These are phyloP conservation scores for Ranitomeya imitator DNA, from an alignment of 2,113 vertebrate genomes.

Conservation along the genomic window DNA sequence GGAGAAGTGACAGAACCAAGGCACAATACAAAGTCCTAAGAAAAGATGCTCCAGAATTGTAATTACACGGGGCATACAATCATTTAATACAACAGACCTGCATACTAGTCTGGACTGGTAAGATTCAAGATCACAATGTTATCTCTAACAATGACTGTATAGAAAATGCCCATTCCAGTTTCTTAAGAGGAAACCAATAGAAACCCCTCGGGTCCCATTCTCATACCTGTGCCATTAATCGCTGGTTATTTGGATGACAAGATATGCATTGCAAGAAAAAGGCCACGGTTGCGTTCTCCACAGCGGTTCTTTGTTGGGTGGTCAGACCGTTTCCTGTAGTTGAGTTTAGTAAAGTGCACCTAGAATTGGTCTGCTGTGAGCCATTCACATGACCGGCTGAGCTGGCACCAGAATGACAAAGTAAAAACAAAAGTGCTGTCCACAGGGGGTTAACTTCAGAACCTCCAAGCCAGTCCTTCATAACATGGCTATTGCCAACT, in stretches of 20 bases:
- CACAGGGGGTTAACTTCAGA: slow-evolving; percentile 95
- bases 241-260: slow-evolving; percentile 97
- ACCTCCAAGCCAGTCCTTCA: slow-evolving; percentile 98
- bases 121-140: too few relatives aligned
- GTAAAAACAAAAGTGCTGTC: slow-evolving; percentile 94
- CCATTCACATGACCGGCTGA: slow-evolving; percentile 72
- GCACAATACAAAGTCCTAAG: too few relatives aligned
- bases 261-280: slow-evolving; percentile 98
- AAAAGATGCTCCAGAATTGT: too few relatives aligned
- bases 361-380: slow-evolving; percentile 68
- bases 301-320: slow-evolving; percentile 93
- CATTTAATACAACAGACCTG: too few relatives aligned
- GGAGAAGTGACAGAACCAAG: too few relatives aligned
- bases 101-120: too few relatives aligned
- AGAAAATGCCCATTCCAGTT: too few relatives aligned
- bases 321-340: slow-evolving; percentile 80
- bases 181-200: too few relatives aligned
- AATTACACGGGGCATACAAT: too few relatives aligned
- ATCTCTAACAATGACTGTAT: too few relatives aligned
- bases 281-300: slow-evolving; percentile 96
- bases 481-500: slow-evolving; percentile 94
- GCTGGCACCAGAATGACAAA: slow-evolving; percentile 92
- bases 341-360: slow-evolving; percentile 78
- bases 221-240: slow-evolving; percentile 94
- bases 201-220: not conserved